These are phyloP conservation scores for Bos javanicus DNA, from an alignment of 2,113 vertebrate species.

Conservation along the genomic window DNA sequence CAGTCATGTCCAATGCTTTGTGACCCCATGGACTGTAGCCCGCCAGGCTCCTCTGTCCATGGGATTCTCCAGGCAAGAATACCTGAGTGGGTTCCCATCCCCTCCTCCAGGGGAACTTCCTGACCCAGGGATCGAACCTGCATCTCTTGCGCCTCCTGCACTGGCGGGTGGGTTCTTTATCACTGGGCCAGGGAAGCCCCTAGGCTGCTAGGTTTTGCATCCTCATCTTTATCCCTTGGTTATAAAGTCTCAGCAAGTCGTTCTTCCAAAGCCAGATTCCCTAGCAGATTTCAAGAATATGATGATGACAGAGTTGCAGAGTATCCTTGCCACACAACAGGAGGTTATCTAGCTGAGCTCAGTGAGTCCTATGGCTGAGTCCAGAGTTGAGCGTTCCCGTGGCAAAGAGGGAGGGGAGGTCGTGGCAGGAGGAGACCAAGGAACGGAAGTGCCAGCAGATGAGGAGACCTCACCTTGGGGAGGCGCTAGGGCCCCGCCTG, in stretches of 20 bases:
- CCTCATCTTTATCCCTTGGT: neutral
- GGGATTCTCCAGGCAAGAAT: neutral
- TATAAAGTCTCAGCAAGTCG: neutral
- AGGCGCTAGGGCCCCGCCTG: neutral
- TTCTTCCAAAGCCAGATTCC: neutral
- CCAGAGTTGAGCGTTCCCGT: accelerated
- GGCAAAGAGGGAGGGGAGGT: too few species aligned
- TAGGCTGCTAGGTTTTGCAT: neutral
- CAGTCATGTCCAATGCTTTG: accelerated
- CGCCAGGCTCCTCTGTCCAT: neutral
- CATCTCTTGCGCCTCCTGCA: accelerated
- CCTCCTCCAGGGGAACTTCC: neutral
- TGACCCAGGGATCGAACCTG: neutral
- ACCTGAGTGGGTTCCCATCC: neutral
- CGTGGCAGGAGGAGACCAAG: neutral
- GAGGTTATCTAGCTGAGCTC: neutral
- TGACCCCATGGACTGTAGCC: neutral
- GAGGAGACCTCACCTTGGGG: neutral
- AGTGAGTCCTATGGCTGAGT: neutral
- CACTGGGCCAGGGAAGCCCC: neutral
- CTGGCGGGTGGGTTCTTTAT: neutral
- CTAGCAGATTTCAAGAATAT: neutral
- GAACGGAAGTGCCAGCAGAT: neutral
- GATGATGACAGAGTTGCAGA: neutral
- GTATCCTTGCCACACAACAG: neutral